phyloP scores from a whole-genome alignment of 2,797 vertebrate genomes.

The Silurus aristotelis region DNA sequence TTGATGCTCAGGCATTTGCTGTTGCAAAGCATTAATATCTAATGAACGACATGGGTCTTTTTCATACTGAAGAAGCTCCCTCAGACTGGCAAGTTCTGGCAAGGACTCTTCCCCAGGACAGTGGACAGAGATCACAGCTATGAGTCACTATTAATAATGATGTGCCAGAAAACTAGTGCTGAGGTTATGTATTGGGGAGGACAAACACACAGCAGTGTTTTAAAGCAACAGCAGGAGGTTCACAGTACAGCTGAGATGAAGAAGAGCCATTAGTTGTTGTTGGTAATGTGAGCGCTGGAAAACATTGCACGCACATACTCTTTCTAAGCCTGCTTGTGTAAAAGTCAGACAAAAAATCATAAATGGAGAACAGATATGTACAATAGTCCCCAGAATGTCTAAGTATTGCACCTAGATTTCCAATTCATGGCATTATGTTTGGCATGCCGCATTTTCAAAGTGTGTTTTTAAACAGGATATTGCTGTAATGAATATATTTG shows the following conservation, averaged over 20 bases:
- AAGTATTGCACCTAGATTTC: neutral
- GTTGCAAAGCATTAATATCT: constrained; percentile 12
- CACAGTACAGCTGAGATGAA: constrained; percentile 23
- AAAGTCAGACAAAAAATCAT: neutral
- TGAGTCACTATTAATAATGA: constrained; percentile 66
- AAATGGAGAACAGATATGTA: neutral
- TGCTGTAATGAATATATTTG: neutral
- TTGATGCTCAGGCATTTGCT: neutral
- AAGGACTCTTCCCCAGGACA: constrained; percentile 35
- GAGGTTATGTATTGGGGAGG: constrained; percentile 62
- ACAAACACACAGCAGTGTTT: constrained; percentile 64
- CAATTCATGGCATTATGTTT: neutral
- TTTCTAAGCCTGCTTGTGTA: constrained; percentile 30
- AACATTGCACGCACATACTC: constrained; percentile 25
- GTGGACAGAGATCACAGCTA: constrained; percentile 49
- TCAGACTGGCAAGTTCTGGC: constrained; percentile 57
- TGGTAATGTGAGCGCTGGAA: constrained; percentile 32
- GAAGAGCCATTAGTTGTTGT: constrained; percentile 39
- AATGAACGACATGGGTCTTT: constrained; percentile 46
- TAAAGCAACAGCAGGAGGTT: constrained; percentile 58
- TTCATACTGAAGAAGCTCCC: constrained; percentile 55
- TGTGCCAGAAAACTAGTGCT: constrained; percentile 60
- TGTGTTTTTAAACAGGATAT: neutral
- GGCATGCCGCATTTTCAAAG: neutral
- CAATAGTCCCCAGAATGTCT: neutral